Base-by-base conservation (phyloP, 2,113 vertebrate species). In the Ictidomys tridecemlineatus region DNA sequence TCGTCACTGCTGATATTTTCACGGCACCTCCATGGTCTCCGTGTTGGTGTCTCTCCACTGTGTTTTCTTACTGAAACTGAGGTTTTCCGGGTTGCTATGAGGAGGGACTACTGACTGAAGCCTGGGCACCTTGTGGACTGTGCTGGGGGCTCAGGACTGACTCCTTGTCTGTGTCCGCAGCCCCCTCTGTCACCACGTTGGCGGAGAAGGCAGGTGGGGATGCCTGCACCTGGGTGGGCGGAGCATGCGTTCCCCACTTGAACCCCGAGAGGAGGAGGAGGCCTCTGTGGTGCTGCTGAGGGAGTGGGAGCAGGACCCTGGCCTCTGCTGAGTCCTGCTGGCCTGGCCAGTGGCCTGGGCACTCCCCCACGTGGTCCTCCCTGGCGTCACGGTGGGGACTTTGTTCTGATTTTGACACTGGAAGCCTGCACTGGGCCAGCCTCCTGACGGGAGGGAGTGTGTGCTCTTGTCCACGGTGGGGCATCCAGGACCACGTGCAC, bases 61-160 rank as follows among this genome's bases (percentile, higher is more conserved):
- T 79, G 65, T 79, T 80, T 89, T 85, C 65, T 56, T 39, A 56
- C 18, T 85, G 42, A 80, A 53, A 51, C 61, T 70, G 85, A 53
- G 34, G 69, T 78, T 78, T 78, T 89, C 24, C 28, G 63, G 34
- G 22, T 89, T 32, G 26, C 24, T 67, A 56, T 53, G n/a, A 56
- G 22, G 28, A 53, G 48, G 16, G 42, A 45, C 37, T 56, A 10
- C 26, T 34, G 56, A 80, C 53, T 7, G 37, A 45, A 65, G 37
- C 11, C 17, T 65, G 42, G 45, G 11, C 63, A 65, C 34, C 83
- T 73, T 84, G 53, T 39, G 34, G 37, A 8, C 69, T 13, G 11
- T n/a, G 8, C 30, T 82, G 39, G 8, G 6, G 42, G 42, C 42
- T 42, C 42, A 42, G 45, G 74, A 76, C 58, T 16, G 11, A 13